Percentiles rank a stretch among this genome's conserved stretches.
Conservation (phyloP, 1,140 invertebrate species). For the Brachionus calyciflorus region DNA sequence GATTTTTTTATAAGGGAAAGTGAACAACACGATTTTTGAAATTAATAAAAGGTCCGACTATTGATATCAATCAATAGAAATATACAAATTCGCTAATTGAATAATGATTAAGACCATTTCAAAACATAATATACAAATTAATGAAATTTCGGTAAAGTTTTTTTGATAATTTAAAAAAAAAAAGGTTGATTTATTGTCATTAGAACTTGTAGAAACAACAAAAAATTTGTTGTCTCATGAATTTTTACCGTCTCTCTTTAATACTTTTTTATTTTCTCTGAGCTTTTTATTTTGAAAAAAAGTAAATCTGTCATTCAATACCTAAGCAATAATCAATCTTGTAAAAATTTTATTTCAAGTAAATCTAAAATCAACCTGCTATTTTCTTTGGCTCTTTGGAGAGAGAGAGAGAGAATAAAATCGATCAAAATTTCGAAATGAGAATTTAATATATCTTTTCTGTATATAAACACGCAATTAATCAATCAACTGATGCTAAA, state of each 20-base stretch:
- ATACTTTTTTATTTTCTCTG: no score
- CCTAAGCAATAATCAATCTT: neutral
- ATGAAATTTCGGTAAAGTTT: neutral
- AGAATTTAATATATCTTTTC: neutral
- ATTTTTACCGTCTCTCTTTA: neutral
- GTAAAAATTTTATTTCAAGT: neutral
- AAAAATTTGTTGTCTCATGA: neutral
- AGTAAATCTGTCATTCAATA: slow-evolving; percentile 14
- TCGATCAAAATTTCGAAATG: neutral
- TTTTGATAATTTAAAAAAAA: slow-evolving; percentile 37
- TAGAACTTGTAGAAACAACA: no score
- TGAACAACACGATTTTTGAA: no score
- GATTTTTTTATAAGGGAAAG: no score
- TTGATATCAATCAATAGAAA: no score
- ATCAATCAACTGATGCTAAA: slow-evolving; percentile 21
- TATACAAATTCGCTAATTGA: slow-evolving; percentile 15
- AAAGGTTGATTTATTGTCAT: slow-evolving; percentile 21
- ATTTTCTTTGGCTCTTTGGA: neutral
- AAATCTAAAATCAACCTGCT: slow-evolving; percentile 40
- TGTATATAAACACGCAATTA: slow-evolving; percentile 12
- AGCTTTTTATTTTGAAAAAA: no score
- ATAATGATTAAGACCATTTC: neutral
- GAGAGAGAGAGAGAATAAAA: neutral
- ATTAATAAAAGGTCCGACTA: no score
- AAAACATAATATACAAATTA: neutral